Base-by-base conservation (phyloP, 1,140 invertebrate species). In the Luehdorfia chinensis region DNA sequence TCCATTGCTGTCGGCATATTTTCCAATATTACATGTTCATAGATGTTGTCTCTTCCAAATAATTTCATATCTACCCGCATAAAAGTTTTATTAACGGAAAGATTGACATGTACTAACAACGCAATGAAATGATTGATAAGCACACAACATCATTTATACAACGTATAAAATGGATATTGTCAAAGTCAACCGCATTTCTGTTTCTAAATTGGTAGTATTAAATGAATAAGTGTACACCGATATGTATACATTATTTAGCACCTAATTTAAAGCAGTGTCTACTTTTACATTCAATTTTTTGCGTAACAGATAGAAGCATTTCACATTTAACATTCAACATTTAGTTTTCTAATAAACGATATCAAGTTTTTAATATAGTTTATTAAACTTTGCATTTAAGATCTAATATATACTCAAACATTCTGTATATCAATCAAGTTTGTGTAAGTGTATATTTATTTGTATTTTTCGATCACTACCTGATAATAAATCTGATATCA, bases 251-350 rank as follows among this genome's bases (percentile, higher is more conserved):
- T 66, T 67, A 77, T 66, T 76, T 84, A 84, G 79, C 79, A 84
- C 79, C 79, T 84, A 84, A 79, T 72, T 66, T 75, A 68, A 81
- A 84, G 79, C 79, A 58, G 66, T 70, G 75, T 53, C 74, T 77
- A 81, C 58, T 33, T 56, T 53, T 55, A 41, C 21, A 44, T 56
- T 51, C 25, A 27, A 27, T 19, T 30, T 37, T 3, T 25, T 11
- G 23, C 45, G 9, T 23, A 34, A 27, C 32, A 23, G 12, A 34
- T 13, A 27, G 8, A 47, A 47, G 45, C 45, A 3, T 36, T 46
- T 23, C 31, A 68, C 59, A 65, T 68, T 55, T 70, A 70, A 75
- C 64, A 75, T 67, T 66, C 51, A 76, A 75, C 70, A 77, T 75
- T 77, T 68, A 75, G 47, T 68, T 63, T 55, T 33, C 66, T 76